Evolutionary conservation across 1,140 invertebrate species (phyloP).

Genomic region (Propsilocerus akamusi): DNA sequence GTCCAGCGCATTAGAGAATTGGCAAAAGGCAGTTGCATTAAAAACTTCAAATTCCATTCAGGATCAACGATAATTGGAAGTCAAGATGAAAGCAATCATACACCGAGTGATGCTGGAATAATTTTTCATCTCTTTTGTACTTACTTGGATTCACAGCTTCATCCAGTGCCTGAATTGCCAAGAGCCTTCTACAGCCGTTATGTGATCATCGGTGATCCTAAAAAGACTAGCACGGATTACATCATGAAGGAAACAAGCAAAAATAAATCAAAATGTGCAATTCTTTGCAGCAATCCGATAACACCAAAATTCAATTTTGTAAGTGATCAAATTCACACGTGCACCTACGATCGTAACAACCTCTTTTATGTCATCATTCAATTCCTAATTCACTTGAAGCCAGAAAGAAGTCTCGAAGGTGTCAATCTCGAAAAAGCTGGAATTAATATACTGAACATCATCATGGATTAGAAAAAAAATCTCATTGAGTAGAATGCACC

Average conservation of each 20-base stretch:
- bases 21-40: conserved; percentile 58
- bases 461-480: conserved; percentile 31
- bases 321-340: conserved; percentile 22
- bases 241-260: conserved; percentile 17
- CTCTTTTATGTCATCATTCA: conserved; percentile 60
- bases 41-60: conserved; percentile 62
- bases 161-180: conserved; percentile 50
- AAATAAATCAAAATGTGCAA: conserved; percentile 19
- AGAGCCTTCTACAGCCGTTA: conserved; percentile 47
- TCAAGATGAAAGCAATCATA: conserved; percentile 56
- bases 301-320: conserved; percentile 25
- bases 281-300: conserved; percentile 15
- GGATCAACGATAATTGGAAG: conserved; percentile 49
- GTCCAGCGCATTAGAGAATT: conserved; percentile 56
- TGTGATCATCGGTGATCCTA: conserved; percentile 18
- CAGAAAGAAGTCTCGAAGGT: conserved; percentile 54
- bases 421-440: conserved; percentile 61
- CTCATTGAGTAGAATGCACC: too few species aligned
- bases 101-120: conserved; percentile 64
- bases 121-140: conserved; percentile 66
- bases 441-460: conserved; percentile 59
- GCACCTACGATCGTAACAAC: conserved; percentile 56
- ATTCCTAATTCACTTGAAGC: conserved; percentile 58
- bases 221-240: conserved; percentile 25
- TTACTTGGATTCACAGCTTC: conserved; percentile 62